Conservation (phyloP, 2,113 vertebrate genomes). For the Ptyas mucosa region DNA sequence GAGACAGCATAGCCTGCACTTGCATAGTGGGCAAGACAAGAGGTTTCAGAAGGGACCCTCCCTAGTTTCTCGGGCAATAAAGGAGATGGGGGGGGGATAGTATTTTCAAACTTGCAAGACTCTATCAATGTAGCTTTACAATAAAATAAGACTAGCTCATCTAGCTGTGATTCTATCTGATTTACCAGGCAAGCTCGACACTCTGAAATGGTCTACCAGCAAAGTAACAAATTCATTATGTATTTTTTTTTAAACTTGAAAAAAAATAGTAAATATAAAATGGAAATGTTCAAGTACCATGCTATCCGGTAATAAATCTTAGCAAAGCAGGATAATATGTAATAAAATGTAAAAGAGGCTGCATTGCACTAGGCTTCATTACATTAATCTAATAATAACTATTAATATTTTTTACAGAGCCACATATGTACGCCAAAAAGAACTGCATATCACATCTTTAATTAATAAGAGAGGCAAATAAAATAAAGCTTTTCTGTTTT, state of each 20-base stretch:
- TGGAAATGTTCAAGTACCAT: not conserved
- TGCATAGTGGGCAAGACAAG: not conserved
- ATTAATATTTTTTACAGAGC: not conserved
- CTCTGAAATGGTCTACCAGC: slow-evolving; percentile 6
- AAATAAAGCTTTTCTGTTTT: not conserved
- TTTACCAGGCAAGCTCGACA: not conserved
- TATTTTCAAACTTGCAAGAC: not conserved
- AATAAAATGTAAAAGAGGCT: not conserved
- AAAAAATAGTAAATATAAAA: slow-evolving; percentile 13
- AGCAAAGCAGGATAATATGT: not conserved
- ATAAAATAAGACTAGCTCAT: not conserved
- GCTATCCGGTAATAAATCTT: not conserved
- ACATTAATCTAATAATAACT: not conserved
- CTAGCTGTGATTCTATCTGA: not conserved
- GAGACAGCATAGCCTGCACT: not conserved
- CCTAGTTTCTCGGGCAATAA: not conserved
- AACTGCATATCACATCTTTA: not conserved
- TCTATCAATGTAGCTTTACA: not conserved
- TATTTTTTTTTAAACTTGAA: slow-evolving; percentile 9
- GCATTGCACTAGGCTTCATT: not conserved
- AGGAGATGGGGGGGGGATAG: not conserved
- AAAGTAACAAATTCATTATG: slow-evolving; percentile 26
- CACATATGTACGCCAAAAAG: not conserved
- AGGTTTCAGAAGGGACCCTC: not conserved
- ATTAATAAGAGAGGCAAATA: not conserved